phyloP scores from a whole-genome alignment of 2,113 vertebrate genomes.

The Carassius auratus region DNA sequence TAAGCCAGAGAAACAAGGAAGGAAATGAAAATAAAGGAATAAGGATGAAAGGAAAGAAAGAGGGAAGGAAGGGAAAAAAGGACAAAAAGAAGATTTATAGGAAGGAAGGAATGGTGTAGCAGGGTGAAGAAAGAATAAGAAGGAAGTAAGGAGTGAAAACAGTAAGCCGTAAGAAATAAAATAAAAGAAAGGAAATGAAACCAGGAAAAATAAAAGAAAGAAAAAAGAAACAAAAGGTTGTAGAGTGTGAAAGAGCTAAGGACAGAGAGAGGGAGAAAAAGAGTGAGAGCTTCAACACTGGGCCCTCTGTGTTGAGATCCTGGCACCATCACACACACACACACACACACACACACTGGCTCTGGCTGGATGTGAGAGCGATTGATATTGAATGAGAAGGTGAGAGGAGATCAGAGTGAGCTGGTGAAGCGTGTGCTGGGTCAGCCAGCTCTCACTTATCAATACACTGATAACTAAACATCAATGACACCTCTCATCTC shows the following conservation, averaged over 20 bases:
- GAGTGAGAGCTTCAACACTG: slow-evolving; percentile 40
- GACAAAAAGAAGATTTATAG: too few species aligned
- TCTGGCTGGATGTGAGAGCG: slow-evolving; percentile 40
- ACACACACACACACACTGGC: slow-evolving; percentile 27
- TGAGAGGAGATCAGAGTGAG: slow-evolving; percentile 3
- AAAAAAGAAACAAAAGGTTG: background rate
- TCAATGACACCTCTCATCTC: slow-evolving; percentile 21
- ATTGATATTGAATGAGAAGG: slow-evolving; percentile 20
- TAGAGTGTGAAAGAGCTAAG: background rate
- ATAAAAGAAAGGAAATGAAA: background rate
- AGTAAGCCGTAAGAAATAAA: too few species aligned
- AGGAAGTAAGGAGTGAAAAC: background rate
- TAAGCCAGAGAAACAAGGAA: too few species aligned
- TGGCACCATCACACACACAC: slow-evolving; percentile 49
- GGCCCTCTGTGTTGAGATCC: slow-evolving; percentile 46
- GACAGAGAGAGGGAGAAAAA: background rate
- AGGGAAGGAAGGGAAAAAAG: too few species aligned
- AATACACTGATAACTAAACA: slow-evolving; percentile 37
- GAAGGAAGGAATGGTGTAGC: too few species aligned
- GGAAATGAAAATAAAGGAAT: too few species aligned
- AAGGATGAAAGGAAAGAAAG: too few species aligned
- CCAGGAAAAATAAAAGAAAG: background rate
- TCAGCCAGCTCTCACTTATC: slow-evolving; percentile 26
- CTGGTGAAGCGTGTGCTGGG: background rate
- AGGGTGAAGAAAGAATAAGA: background rate